Conservation (phyloP, 92 coral and sea anemone genomes). For the Ricordea florida region DNA sequence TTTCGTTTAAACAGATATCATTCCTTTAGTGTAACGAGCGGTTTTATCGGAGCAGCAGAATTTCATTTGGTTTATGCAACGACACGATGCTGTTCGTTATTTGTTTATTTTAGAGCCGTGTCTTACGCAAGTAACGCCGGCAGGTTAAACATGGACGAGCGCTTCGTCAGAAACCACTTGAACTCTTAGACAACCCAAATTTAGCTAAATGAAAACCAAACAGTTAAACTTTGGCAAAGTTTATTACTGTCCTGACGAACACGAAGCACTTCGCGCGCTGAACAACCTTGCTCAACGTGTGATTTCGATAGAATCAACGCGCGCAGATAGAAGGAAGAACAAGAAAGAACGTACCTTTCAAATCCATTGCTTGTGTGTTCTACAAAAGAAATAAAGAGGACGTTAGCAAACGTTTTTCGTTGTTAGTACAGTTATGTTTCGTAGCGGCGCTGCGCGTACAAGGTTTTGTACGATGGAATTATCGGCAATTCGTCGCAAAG, state of each 20-base stretch:
- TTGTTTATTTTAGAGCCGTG: constrained; percentile 12
- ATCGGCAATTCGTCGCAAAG: too few relatives aligned
- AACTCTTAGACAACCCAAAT: neutral
- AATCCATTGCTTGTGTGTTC: constrained; percentile 39
- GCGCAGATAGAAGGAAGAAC: neutral
- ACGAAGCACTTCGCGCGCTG: neutral
- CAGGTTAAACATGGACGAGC: constrained; percentile 3
- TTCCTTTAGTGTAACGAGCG: neutral
- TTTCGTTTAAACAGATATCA: too few relatives aligned
- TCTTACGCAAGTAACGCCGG: constrained; percentile 33
- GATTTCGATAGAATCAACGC: neutral
- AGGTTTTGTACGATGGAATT: too few relatives aligned
- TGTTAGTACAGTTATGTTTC: too few relatives aligned
- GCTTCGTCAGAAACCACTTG: neutral
- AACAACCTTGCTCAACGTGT: neutral
- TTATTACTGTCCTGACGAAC: too few relatives aligned
- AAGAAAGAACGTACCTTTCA: constrained; percentile 48
- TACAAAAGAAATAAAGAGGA: neutral
- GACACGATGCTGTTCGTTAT: neutral
- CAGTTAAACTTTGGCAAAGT: neutral
- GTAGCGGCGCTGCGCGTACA: too few relatives aligned
- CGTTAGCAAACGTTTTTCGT: too few relatives aligned
- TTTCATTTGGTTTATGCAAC: neutral
- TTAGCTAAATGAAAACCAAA: neutral
- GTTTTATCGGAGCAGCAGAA: constrained; percentile 18